phyloP scores from a whole-genome alignment of 2,888 invertebrate genomes.

The Creontiades dilutus region DNA sequence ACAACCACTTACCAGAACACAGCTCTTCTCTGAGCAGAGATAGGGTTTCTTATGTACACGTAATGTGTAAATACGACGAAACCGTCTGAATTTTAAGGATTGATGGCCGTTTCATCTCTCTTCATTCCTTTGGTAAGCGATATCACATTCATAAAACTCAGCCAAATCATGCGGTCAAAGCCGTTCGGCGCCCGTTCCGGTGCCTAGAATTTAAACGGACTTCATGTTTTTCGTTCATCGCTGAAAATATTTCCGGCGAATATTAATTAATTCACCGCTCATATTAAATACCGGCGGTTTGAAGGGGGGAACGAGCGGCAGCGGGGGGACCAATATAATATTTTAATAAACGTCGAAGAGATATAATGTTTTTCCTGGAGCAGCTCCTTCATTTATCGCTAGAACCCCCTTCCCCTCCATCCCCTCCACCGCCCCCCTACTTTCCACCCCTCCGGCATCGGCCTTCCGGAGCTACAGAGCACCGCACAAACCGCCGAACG shows the following conservation, averaged over 20 bases:
- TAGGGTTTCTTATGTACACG: too few species aligned
- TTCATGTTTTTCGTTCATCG: background rate
- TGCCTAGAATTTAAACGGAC: background rate
- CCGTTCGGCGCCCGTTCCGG: too few species aligned
- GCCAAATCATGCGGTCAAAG: too few species aligned
- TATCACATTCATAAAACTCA: too few species aligned
- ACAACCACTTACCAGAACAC: too few species aligned
- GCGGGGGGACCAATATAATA: constrained; percentile 16
- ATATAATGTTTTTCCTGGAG: constrained; percentile 55
- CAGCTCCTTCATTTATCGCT: constrained; percentile 53
- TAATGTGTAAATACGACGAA: too few species aligned
- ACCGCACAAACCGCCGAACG: constrained; percentile 62
- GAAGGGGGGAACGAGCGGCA: background rate
- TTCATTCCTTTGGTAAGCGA: too few species aligned
- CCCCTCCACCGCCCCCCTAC: background rate
- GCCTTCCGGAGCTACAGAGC: constrained; percentile 23
- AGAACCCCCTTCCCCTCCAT: background rate
- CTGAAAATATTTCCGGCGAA: constrained; percentile 26
- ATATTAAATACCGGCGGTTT: constrained; percentile 65
- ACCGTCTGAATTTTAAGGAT: too few species aligned
- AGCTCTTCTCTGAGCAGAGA: too few species aligned
- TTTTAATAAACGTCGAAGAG: constrained; percentile 56
- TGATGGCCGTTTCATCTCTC: too few species aligned
- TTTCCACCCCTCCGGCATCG: too few species aligned
- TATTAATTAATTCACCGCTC: constrained; percentile 56